Base-by-base conservation (phyloP, 2,797 vertebrate genomes). In the Ficedula albicollis region DNA sequence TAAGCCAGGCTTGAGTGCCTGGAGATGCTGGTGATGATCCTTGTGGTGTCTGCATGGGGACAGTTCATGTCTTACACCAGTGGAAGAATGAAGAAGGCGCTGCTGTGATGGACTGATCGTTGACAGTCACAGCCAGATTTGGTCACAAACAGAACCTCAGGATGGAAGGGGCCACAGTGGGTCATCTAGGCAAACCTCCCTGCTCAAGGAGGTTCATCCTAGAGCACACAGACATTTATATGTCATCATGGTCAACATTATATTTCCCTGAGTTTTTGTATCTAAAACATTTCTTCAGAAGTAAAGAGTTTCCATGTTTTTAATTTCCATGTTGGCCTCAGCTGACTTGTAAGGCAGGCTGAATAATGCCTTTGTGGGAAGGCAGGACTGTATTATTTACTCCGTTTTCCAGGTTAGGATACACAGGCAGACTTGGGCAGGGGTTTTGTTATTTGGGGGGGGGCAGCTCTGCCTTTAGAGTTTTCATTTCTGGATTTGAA, bases 61-160 rank as follows among this genome's bases (percentile, higher is more conserved):
- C 7, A 10, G n/a, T 3, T 51, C 52, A 2, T 4, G 14, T 20
- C 22, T 34, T 39, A 0, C 19, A 3, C 8, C 58, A 17, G 46
- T 1, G 17, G 20, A 44, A 41, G 22, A 20, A 15, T 5, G 43
- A 19, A 30, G 48, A 29, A 60, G 27, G 36, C n/a, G 3, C 13
- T 25, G 0, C 51, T 41, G 3, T 13, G 27, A 10, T 21, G 22
- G 44, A 16, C 5, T 13, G 14, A 11, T n/a, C 18, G 30, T 5
- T 27, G 46, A 11, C 5, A 13, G 26, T 16, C 29, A 4, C 5
- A 21, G n/a, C 17, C 48, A 67, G 68, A 36, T 44, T 20, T 58
- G 15, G 25, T 38, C 52, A 23, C 14, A 11, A 63, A 41, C 8
- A 56, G 22, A 70, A 15, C 13, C 36, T 16, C 58, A 32, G 58